Conservation (phyloP, 2,797 vertebrate genomes). For the Tympanoctomys barrerae region DNA sequence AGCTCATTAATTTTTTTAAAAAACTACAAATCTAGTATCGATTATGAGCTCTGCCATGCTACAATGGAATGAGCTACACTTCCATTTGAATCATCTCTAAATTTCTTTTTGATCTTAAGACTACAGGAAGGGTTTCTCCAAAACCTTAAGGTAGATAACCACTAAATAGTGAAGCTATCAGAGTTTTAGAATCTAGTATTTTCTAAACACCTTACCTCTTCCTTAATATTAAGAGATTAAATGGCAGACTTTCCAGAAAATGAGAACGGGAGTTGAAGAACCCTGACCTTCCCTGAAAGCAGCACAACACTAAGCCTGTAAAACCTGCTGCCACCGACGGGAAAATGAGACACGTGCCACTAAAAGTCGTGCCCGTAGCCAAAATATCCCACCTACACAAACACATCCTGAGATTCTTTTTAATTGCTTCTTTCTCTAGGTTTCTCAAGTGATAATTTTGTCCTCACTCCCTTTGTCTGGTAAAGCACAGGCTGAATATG, state of each 20-base stretch:
- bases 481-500: background rate
- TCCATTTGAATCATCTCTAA: background rate
- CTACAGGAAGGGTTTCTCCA: background rate
- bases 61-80: background rate
- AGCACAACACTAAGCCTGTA: background rate
- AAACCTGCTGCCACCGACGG: background rate
- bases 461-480: background rate
- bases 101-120: constrained; percentile 4
- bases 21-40: background rate
- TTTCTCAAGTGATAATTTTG: background rate
- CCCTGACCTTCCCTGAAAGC: background rate
- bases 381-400: background rate
- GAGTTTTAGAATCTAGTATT: background rate
- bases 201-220: background rate
- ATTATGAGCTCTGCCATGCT: background rate
- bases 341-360: background rate
- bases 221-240: constrained; percentile 13
- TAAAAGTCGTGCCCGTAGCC: background rate
- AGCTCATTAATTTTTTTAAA: constrained; percentile 21
- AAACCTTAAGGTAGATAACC: background rate
- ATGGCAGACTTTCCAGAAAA: background rate
- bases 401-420: background rate
- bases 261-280: background rate
- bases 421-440: background rate
- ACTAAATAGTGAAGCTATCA: background rate